Evolutionary conservation across 2,888 invertebrate genomes (phyloP).

Genomic region (Gymnocheta viridis): DNA sequence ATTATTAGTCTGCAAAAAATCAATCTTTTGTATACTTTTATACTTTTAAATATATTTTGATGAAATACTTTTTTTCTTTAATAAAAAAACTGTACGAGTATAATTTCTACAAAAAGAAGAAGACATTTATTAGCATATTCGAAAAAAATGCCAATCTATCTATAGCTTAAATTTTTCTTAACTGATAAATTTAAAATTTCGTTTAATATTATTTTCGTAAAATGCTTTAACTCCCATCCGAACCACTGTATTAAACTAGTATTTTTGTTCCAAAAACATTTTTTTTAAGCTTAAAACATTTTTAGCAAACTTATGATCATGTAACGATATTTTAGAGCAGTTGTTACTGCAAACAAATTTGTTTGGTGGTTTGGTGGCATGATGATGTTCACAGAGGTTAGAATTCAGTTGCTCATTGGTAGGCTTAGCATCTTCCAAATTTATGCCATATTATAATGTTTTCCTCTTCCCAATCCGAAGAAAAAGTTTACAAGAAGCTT

Average conservation of each 20-base stretch:
- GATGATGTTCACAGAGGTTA: conserved; percentile 60
- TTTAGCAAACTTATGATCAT: conserved; percentile 60
- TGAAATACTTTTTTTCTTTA: too few relatives aligned
- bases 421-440: conserved; percentile 53
- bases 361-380: conserved; percentile 47
- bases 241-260: conserved; percentile 28
- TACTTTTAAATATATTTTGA: too few relatives aligned
- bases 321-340: conserved; percentile 63
- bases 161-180: too few relatives aligned
- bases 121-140: too few relatives aligned
- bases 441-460: conserved; percentile 22
- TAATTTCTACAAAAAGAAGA: too few relatives aligned
- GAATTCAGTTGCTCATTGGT: conserved; percentile 61
- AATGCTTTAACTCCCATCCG: neutral
- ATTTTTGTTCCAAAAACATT: neutral
- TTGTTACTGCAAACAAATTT: conserved; percentile 62
- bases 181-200: too few relatives aligned
- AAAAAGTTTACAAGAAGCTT: neutral
- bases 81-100: too few relatives aligned
- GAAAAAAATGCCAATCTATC: too few relatives aligned
- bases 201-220: too few relatives aligned
- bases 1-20: too few relatives aligned
- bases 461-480: conserved; percentile 1
- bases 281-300: conserved; percentile 21
- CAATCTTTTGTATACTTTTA: too few relatives aligned